These are phyloP conservation scores for Melanotaenia maccullochi DNA, from an alignment of 2,797 vertebrate species.

Conservation along the genomic window DNA sequence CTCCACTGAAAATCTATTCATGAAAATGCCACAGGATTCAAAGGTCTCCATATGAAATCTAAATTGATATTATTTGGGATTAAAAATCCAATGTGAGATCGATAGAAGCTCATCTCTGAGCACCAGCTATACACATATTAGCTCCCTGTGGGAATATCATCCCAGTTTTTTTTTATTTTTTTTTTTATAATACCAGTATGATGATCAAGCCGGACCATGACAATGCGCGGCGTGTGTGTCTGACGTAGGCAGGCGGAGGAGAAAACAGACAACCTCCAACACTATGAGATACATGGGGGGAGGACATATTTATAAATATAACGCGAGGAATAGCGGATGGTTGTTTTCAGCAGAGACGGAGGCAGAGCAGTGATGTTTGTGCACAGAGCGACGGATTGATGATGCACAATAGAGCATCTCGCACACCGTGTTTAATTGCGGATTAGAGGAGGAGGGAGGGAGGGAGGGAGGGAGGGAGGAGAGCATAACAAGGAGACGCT, in stretches of 20 bases:
- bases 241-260: conserved; percentile 79
- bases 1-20: background rate
- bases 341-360: conserved; percentile 52
- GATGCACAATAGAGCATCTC: conserved; percentile 80
- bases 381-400: conserved; percentile 45
- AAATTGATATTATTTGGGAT: conserved; percentile 21
- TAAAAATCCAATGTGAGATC: conserved; percentile 45
- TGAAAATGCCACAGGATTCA: background rate
- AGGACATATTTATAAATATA: conserved; percentile 3
- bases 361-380: conserved; percentile 22
- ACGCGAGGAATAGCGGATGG: conserved; percentile 42
- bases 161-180: conserved; percentile 3
- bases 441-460: conserved; percentile 72
- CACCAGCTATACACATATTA: background rate
- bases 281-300: conserved; percentile 34
- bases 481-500: conserved; percentile 77
- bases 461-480: conserved; percentile 33
- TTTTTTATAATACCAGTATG: conserved; percentile 27
- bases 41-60: conserved; percentile 21
- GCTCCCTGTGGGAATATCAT: conserved; percentile 55
- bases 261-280: conserved; percentile 70
- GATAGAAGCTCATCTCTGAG: conserved; percentile 22
- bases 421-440: conserved; percentile 80
- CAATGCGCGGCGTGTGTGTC: conserved; percentile 70
- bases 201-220: conserved; percentile 68